phyloP scores from a whole-genome alignment of 2,797 vertebrate species.

The Anableps anableps region DNA sequence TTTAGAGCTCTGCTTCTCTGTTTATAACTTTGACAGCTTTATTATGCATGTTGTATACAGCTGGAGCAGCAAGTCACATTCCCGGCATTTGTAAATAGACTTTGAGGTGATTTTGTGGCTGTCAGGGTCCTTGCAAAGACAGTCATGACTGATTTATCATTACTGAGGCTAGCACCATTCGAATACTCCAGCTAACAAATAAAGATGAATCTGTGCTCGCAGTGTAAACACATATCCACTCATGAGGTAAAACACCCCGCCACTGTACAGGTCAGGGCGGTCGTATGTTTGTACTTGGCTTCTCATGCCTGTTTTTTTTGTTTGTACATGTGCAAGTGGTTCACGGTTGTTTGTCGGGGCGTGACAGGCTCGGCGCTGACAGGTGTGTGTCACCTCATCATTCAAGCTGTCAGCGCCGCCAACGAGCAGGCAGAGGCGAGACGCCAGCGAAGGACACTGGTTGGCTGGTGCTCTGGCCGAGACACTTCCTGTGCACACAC shows the following conservation, averaged over 20 bases:
- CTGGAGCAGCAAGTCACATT: constrained; percentile 52
- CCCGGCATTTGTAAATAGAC: constrained; percentile 64
- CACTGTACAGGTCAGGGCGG: constrained; percentile 23
- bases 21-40: constrained; percentile 71
- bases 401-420: constrained; percentile 69
- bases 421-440: constrained; percentile 58
- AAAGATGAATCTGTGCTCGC: constrained; percentile 59
- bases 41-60: constrained; percentile 61
- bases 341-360: constrained; percentile 41
- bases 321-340: constrained; percentile 3
- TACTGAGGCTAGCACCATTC: constrained; percentile 44
- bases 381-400: constrained; percentile 77
- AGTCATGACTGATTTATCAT: constrained; percentile 68
- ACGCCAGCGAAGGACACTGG: constrained; percentile 56
- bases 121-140: constrained; percentile 46
- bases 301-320: not conserved
- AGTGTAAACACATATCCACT: constrained; percentile 35
- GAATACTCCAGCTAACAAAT: constrained; percentile 62
- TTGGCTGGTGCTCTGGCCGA: constrained; percentile 62
- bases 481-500: constrained; percentile 57
- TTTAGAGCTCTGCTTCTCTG: constrained; percentile 38
- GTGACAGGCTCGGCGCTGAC: constrained; percentile 64
- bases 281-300: constrained; percentile 15
- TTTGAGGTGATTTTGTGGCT: constrained; percentile 66
- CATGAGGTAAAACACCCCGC: constrained; percentile 14